Percentiles rank a stretch among this genome's conserved stretches.
Conservation (phyloP, 2,797 vertebrate species). For the Micromesistius poutassou region DNA sequence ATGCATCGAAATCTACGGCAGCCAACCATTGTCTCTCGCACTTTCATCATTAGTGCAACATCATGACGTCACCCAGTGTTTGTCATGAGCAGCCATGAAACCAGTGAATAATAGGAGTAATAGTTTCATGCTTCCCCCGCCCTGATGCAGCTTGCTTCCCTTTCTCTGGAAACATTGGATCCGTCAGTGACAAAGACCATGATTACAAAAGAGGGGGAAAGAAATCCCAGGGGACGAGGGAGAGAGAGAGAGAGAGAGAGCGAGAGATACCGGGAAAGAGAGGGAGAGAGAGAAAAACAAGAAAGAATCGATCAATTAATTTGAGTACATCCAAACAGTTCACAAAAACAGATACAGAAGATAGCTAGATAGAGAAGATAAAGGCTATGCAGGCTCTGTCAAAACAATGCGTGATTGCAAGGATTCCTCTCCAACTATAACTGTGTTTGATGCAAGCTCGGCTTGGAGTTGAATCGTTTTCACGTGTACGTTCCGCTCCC, state of each 20-base stretch:
- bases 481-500: background rate
- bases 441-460: background rate
- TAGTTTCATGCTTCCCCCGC: background rate
- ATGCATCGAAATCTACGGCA: background rate
- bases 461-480: background rate
- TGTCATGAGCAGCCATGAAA: background rate
- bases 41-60: background rate
- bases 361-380: background rate
- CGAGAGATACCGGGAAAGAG: background rate
- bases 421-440: background rate
- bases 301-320: background rate
- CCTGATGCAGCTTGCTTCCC: background rate
- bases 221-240: background rate
- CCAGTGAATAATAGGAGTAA: background rate
- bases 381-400: background rate
- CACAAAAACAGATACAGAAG: background rate
- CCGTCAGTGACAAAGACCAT: slow-evolving; percentile 1
- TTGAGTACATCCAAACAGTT: background rate
- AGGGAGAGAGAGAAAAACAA: background rate
- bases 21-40: background rate
- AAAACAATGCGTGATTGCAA: background rate
- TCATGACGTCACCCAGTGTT: background rate
- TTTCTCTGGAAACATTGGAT: background rate
- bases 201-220: background rate
- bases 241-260: background rate